Evolutionary conservation across 2,888 invertebrate genomes (phyloP).

Genomic region (Sthenelais limicola): DNA sequence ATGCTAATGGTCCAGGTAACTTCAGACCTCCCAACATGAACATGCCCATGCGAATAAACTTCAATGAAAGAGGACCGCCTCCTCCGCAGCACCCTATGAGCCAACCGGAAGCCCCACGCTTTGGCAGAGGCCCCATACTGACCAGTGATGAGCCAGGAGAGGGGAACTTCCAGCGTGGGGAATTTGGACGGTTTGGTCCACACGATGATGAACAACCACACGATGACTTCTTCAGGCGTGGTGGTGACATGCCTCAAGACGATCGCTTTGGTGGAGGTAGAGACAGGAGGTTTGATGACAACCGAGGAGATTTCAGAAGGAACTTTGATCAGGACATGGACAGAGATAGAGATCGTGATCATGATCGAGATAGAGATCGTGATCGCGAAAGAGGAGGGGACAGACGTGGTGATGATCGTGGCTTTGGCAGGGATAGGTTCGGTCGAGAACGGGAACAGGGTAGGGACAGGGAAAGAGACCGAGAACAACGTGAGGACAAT

Average conservation of each 20-base stretch:
- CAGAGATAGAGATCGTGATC: constrained; percentile 16
- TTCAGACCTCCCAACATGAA: constrained; percentile 38
- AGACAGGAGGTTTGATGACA: constrained; percentile 12
- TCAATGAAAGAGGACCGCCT: constrained; percentile 3
- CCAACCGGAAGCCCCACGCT: neutral
- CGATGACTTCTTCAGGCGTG: neutral
- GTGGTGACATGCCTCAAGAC: neutral
- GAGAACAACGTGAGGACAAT: neutral
- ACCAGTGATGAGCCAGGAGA: constrained; percentile 8
- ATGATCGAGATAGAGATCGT: constrained; percentile 18
- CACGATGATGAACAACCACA: constrained; percentile 4
- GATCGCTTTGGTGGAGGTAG: constrained; percentile 6
- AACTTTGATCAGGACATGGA: constrained; percentile 21
- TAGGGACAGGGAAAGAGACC: neutral
- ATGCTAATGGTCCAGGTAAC: constrained; percentile 18
- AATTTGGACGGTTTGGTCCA: constrained; percentile 25
- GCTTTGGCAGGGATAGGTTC: neutral
- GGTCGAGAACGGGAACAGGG: constrained; percentile 1
- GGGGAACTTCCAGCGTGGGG: neutral
- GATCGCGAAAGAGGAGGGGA: constrained; percentile 12
- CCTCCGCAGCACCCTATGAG: constrained; percentile 14
- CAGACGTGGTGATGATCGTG: constrained; percentile 9
- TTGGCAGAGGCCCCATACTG: constrained; percentile 12
- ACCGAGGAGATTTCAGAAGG: constrained; percentile 18
- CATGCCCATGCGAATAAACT: constrained; percentile 19